A percentile compares a stretch with the other conserved stretches of the same genome.
These are phyloP conservation scores for Ameiurus melas DNA, from an alignment of 2,113 vertebrate species.

Conservation along the genomic window DNA sequence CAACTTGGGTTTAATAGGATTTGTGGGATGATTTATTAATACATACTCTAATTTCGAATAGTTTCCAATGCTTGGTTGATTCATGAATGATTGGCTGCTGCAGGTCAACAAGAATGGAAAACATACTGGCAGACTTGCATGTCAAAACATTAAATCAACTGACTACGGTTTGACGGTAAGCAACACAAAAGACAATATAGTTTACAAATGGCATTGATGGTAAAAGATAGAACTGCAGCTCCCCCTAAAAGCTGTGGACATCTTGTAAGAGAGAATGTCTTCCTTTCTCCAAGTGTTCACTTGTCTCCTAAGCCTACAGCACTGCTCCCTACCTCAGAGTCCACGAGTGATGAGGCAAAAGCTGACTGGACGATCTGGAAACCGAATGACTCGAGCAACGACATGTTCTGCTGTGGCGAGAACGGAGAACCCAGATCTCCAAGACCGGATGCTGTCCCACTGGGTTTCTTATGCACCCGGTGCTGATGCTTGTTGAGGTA, in stretches of 20 bases:
- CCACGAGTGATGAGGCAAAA: slow-evolving; percentile 93
- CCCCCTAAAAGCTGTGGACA: slow-evolving; percentile 19
- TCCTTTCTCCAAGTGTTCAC: slow-evolving; percentile 65
- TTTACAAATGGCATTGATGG: slow-evolving; percentile 39
- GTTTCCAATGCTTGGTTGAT: not conserved
- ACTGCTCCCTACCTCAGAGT: slow-evolving; percentile 90
- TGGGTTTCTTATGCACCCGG: slow-evolving; percentile 89
- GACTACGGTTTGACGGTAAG: slow-evolving; percentile 42
- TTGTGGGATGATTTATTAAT: not conserved
- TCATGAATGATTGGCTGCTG: not conserved
- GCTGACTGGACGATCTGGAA: slow-evolving; percentile 99
- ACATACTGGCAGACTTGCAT: slow-evolving; percentile 24
- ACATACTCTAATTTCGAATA: not conserved
- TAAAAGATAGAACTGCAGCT: slow-evolving; percentile 39
- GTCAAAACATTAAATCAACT: slow-evolving; percentile 34
- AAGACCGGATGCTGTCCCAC: slow-evolving; percentile 66
- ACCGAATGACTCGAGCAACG: slow-evolving; percentile 96
- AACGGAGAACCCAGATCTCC: slow-evolving; percentile 91
- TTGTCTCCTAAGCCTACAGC: slow-evolving; percentile 89
- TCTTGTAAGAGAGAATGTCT: not conserved
- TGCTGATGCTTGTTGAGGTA: slow-evolving; percentile 99
- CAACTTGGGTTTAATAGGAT: not conserved
- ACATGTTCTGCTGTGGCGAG: slow-evolving; percentile 99
- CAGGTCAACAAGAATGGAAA: slow-evolving; percentile 29
- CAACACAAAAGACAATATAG: slow-evolving; percentile 55